phyloP scores from a whole-genome alignment of 2,797 vertebrate species.

The Lutjanus argentimaculatus region DNA sequence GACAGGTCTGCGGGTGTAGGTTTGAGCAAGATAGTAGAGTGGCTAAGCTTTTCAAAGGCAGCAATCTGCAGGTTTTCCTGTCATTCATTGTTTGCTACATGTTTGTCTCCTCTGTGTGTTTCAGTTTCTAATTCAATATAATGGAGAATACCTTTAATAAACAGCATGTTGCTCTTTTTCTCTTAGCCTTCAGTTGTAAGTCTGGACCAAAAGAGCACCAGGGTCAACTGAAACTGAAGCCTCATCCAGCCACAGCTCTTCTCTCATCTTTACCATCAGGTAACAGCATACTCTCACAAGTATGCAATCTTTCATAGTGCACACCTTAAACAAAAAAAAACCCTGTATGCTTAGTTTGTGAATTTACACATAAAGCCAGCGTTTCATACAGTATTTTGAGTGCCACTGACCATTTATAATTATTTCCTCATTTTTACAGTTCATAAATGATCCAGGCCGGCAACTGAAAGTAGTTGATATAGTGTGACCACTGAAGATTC shows the following conservation, averaged over 20 bases:
- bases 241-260: conserved; percentile 27
- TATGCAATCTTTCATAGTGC: no score
- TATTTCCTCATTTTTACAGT: neutral
- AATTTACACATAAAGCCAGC: no score
- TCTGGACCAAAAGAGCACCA: conserved; percentile 80
- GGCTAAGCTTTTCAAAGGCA: no score
- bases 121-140: neutral
- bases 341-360: no score
- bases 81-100: neutral
- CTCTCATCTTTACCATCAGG: conserved; percentile 79
- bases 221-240: conserved; percentile 75
- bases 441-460: neutral
- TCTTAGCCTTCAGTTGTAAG: conserved; percentile 59
- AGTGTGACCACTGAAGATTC: no score
- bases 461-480: no score
- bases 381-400: no score
- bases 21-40: no score
- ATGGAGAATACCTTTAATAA: neutral
- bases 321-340: no score
- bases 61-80: no score
- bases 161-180: neutral
- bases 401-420: neutral
- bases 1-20: no score
- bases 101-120: neutral
- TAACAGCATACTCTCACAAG: no score